phyloP scores from a whole-genome alignment of 1,140 invertebrate genomes.

The Pseudoatta argentina region DNA sequence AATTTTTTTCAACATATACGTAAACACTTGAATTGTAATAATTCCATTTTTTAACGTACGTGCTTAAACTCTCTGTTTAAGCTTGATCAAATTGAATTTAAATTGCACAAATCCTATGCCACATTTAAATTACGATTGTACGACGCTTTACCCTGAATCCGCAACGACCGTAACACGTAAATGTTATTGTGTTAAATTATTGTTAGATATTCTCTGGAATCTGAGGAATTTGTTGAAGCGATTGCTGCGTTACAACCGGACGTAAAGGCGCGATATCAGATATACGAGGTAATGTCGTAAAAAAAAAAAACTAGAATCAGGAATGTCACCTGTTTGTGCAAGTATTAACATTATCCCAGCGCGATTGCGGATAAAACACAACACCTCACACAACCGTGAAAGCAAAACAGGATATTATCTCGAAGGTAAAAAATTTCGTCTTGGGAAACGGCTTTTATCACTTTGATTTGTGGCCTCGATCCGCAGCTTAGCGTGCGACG shows the following conservation, averaged over 20 bases:
- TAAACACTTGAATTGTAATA: background rate
- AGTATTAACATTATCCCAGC: conserved; percentile 68
- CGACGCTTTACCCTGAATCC: conserved; percentile 39
- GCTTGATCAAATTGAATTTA: background rate
- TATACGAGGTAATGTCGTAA: conserved; percentile 64
- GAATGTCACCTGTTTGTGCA: conserved; percentile 77
- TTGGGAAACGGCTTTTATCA: conserved; percentile 67
- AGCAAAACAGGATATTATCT: conserved; percentile 74
- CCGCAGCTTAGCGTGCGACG: conserved; percentile 27
- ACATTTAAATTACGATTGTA: background rate
- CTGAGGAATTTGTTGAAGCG: conserved; percentile 49
- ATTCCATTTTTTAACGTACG: background rate
- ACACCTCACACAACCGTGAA: conserved; percentile 35
- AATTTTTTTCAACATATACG: background rate
- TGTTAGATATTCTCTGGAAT: conserved; percentile 59
- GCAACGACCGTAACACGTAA: conserved; percentile 43
- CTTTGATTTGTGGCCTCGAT: conserved; percentile 56
- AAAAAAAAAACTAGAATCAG: conserved; percentile 62
- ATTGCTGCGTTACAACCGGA: conserved; percentile 68
- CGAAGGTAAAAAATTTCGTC: conserved; percentile 68
- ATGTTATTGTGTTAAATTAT: conserved; percentile 63
- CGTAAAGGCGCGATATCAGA: conserved; percentile 65
- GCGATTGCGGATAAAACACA: conserved; percentile 62
- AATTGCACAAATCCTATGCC: background rate
- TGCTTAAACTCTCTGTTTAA: background rate